Evolutionary conservation across 1,140 invertebrate species (phyloP).

Genomic region (Adelges cooleyi): DNA sequence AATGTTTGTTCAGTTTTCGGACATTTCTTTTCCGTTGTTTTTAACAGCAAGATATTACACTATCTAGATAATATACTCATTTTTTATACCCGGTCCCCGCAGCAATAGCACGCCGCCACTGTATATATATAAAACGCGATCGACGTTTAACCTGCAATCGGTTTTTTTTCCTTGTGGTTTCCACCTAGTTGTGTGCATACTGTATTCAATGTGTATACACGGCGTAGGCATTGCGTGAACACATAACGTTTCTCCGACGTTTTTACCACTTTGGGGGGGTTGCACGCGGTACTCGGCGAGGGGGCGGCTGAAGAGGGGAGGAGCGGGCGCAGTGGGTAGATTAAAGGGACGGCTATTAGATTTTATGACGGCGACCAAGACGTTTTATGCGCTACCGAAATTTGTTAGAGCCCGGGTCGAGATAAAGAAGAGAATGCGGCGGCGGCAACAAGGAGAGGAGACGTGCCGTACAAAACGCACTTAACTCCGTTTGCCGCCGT

Average conservation of each 20-base stretch:
- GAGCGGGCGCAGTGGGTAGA: neutral
- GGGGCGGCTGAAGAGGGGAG: neutral
- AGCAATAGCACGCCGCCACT: no score
- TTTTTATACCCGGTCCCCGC: no score
- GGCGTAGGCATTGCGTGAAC: neutral
- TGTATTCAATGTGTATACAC: neutral
- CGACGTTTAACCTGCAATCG: no score
- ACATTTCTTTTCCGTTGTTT: no score
- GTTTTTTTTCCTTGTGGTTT: neutral
- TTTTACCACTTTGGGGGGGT: neutral
- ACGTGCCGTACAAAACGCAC: no score
- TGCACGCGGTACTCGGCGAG: no score
- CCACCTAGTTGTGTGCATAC: neutral
- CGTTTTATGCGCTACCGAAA: neutral
- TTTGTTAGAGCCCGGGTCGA: neutral
- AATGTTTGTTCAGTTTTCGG: no score
- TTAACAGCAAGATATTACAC: no score
- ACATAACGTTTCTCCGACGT: neutral
- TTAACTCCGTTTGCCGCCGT: no score
- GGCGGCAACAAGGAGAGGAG: neutral
- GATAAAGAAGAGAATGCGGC: neutral
- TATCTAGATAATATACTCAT: no score
- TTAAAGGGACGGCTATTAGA: slow-evolving; percentile 15
- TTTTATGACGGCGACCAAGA: slow-evolving; percentile 2
- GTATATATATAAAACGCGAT: no score